phyloP scores from a whole-genome alignment of 2,797 vertebrate genomes.

The Amazona ochrocephala region DNA sequence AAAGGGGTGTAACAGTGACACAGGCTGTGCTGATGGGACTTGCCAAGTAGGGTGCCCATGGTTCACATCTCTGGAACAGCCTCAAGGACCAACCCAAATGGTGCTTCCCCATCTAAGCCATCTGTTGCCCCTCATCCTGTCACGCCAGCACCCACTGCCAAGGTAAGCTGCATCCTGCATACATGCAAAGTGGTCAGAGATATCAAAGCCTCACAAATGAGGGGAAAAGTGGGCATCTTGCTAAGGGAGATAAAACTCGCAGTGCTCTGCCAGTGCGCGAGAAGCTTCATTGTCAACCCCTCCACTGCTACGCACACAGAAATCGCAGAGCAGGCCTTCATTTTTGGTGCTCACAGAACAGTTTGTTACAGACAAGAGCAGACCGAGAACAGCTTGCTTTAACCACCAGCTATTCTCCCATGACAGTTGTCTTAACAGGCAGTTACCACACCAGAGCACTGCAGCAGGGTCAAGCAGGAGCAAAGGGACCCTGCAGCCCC shows the following conservation, averaged over 20 bases:
- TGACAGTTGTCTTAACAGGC: not conserved
- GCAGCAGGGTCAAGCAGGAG: not conserved
- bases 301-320: not conserved
- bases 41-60: rapidly evolving
- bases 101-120: rapidly evolving
- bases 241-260: not conserved
- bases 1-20: not conserved
- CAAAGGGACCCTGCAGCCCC: not conserved
- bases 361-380: rapidly evolving
- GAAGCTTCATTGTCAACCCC: not conserved
- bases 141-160: not conserved
- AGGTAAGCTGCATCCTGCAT: not conserved
- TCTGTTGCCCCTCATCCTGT: not conserved
- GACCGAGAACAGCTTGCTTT: not conserved
- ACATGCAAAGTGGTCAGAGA: not conserved
- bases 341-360: not conserved
- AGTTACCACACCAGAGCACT: rapidly evolving
- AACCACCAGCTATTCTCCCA: not conserved
- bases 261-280: not conserved
- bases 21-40: not conserved
- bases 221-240: not conserved
- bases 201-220: not conserved
- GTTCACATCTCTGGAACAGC: not conserved
- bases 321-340: not conserved
- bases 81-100: not conserved